Base-by-base conservation (phyloP, 37 sponge, comb jelly and placozoan species). In the Chondrilla cf. caribensis region DNA sequence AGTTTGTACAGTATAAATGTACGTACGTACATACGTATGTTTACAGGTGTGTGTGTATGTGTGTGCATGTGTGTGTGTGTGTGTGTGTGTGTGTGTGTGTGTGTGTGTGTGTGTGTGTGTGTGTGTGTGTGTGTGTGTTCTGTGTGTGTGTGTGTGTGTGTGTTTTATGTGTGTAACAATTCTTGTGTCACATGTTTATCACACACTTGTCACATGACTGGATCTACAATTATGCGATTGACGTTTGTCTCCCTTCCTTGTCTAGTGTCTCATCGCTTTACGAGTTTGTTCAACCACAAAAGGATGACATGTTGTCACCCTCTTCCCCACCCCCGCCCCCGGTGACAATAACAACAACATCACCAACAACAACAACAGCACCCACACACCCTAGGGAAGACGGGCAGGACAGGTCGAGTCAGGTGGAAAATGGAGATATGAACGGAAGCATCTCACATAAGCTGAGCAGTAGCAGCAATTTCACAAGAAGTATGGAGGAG, bases 1-100 rank as follows among this genome's bases (percentile, higher is more conserved):
- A n/a, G n/a, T n/a, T n/a, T n/a, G n/a, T n/a, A n/a, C n/a, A n/a
- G 76, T 70, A 26, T 83, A 77, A 73, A 60, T 82, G 83, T 67
- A 33, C 29, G 32, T 67, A 33, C 4, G 68, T 67, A 4, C 1
- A 2, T 67, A 33, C 3, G 32, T 26, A 4, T 6, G 68, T 67
- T 0, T 26, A 1, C 1, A 4, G 0, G 68, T 26, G 68, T 67
- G 32, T 6, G 32, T 67, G 68, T 67, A 33, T 29, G 68, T 67
- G 68, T 67, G 68, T 67, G 68, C 29, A 33, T 67, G 68, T 67
- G 68, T 67, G 68, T 67, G 33, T 67, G 68, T 67, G 68, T 67
- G 68, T 67, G 68, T 67, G 68, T 67, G 68, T 67, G 68, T 67
- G 68, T 67, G 33, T 29, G 68, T 67, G 68, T 67, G 68, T 67